These are phyloP conservation scores for Spinus olivaceus DNA, from an alignment of 2,797 vertebrate species.

Conservation along the genomic window DNA sequence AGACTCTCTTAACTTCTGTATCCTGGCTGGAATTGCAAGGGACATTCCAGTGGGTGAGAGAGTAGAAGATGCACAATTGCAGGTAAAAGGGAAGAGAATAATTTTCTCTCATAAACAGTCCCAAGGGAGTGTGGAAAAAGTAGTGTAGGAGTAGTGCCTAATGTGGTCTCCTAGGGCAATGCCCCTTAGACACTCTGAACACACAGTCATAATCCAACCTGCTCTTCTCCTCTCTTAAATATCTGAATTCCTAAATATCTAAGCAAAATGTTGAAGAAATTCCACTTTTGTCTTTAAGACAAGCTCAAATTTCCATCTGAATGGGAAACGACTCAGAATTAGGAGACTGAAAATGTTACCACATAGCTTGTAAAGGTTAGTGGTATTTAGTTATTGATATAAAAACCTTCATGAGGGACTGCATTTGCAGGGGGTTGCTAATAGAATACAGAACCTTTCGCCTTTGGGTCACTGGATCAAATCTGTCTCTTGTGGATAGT, in stretches of 20 bases:
- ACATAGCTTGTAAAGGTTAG: neutral
- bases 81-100: neutral
- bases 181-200: neutral
- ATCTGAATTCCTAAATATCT: neutral
- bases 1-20: neutral
- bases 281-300: neutral
- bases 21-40: neutral
- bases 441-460: slow-evolving; percentile 22
- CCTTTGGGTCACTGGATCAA: slow-evolving; percentile 41
- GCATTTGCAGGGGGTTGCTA: neutral
- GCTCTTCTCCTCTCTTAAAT: neutral
- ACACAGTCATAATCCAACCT: neutral
- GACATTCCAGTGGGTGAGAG: neutral
- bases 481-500: neutral
- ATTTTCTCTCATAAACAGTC: neutral
- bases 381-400: neutral
- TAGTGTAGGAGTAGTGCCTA: neutral
- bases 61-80: neutral
- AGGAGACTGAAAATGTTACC: neutral
- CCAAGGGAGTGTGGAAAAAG: neutral
- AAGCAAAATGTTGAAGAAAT: neutral
- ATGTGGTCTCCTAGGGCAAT: neutral
- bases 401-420: neutral
- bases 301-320: neutral
- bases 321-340: neutral